phyloP scores from a whole-genome alignment of 2,113 vertebrate species.

The Bungarus multicinctus region DNA sequence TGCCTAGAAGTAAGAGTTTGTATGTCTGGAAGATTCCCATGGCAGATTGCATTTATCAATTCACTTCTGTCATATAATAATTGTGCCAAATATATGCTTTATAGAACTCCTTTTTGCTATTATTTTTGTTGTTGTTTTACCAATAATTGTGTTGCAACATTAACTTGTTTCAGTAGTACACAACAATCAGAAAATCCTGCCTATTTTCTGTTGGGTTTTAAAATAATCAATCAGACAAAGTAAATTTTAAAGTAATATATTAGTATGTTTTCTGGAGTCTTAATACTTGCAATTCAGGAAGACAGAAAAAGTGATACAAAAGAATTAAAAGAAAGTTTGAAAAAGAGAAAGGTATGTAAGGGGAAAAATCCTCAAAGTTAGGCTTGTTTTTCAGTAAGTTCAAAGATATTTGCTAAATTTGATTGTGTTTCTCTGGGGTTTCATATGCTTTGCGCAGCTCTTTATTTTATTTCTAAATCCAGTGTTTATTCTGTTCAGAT shows the following conservation, averaged over 20 bases:
- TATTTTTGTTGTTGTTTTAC: neutral
- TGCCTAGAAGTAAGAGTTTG: neutral
- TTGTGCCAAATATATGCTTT: neutral
- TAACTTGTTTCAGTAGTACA: neutral
- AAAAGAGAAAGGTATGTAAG: neutral
- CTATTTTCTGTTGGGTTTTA: neutral
- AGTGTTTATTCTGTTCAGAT: neutral
- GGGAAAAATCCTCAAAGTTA: neutral
- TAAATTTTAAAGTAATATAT: neutral
- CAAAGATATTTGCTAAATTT: neutral
- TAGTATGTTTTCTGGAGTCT: neutral
- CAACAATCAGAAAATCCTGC: neutral
- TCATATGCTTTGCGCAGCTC: neutral
- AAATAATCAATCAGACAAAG: neutral
- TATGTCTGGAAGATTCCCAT: neutral
- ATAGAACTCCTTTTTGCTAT: neutral
- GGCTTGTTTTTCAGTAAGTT: neutral
- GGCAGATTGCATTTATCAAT: neutral
- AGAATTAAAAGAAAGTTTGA: neutral
- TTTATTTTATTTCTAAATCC: neutral
- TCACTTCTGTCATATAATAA: neutral
- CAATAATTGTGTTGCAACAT: neutral
- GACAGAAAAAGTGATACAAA: neutral
- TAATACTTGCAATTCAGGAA: neutral
- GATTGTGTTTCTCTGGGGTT: neutral